These are phyloP conservation scores for Cryptotermes secundus DNA, from an alignment of 1,140 invertebrate genomes.

Conservation along the genomic window DNA sequence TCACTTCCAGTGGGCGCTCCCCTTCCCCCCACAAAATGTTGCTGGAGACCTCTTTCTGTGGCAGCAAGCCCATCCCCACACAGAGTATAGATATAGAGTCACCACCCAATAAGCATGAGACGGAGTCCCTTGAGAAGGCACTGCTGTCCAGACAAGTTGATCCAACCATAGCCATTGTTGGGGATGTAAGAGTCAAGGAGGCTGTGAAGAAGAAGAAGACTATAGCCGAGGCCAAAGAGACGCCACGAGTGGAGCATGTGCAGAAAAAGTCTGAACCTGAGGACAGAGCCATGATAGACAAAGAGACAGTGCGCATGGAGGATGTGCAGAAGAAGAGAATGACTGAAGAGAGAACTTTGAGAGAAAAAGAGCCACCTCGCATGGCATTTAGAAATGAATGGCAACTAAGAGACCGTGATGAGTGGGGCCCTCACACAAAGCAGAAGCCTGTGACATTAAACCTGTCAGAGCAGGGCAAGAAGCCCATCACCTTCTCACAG, in stretches of 20 bases:
- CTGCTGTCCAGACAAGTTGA: constrained; percentile 59
- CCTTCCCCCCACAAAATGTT: constrained; percentile 86
- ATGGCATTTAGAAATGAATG: background rate
- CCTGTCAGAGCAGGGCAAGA: constrained; percentile 40
- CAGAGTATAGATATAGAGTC: constrained; percentile 27
- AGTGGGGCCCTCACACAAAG: constrained; percentile 38
- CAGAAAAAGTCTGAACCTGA: constrained; percentile 48
- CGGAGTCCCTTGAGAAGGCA: constrained; percentile 63
- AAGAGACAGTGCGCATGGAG: background rate
- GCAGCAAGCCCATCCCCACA: constrained; percentile 62
- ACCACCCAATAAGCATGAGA: constrained; percentile 43
- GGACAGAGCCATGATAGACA: constrained; percentile 37
- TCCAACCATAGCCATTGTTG: constrained; percentile 54
- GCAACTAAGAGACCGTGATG: background rate
- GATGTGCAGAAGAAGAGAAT: constrained; percentile 46
- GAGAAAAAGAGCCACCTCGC: background rate
- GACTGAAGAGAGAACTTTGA: background rate
- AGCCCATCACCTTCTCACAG: constrained; percentile 40
- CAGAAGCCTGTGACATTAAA: constrained; percentile 53
- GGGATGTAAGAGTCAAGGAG: constrained; percentile 3
- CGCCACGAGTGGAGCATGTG: constrained; percentile 49
- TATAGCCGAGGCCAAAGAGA: constrained; percentile 49
- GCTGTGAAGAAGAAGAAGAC: constrained; percentile 30
- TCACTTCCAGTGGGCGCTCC: constrained; percentile 57
- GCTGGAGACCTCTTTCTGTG: constrained; percentile 86